Evolutionary conservation across 1,140 invertebrate species (phyloP).

Genomic region (Heterodera schachtii): DNA sequence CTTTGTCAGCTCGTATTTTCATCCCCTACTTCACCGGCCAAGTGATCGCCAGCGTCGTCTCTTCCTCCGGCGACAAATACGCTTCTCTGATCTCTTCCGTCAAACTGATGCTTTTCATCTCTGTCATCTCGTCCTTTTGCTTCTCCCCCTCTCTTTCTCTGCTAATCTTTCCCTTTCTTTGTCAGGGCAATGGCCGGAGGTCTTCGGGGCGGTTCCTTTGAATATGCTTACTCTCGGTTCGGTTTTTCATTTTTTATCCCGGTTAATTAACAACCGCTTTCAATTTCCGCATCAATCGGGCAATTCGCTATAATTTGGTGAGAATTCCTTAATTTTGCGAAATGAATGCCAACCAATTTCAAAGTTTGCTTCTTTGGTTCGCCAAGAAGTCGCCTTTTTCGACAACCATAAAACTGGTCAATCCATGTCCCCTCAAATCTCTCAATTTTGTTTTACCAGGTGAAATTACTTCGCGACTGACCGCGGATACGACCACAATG

Average conservation of each 20-base stretch:
- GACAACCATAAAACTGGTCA: slow-evolving; percentile 46
- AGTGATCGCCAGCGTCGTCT: slow-evolving; percentile 55
- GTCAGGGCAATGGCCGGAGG: slow-evolving; percentile 45
- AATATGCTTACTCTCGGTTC: slow-evolving; percentile 44
- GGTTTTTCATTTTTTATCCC: neutral
- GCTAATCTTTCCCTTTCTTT: neutral
- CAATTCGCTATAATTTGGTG: slow-evolving; percentile 34
- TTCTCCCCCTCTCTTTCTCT: neutral
- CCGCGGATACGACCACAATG: slow-evolving; percentile 43
- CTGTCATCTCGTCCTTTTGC: slow-evolving; percentile 49
- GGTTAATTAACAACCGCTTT: too few relatives aligned
- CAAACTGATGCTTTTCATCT: slow-evolving; percentile 47
- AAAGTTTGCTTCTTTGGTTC: slow-evolving; percentile 32
- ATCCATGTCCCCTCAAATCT: neutral
- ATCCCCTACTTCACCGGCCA: slow-evolving; percentile 58
- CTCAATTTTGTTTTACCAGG: slow-evolving; percentile 23
- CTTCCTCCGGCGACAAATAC: slow-evolving; percentile 43
- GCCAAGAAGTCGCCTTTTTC: slow-evolving; percentile 48
- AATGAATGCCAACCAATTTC: slow-evolving; percentile 4
- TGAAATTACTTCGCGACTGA: slow-evolving; percentile 53
- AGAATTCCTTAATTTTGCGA: neutral
- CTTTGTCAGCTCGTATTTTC: slow-evolving; percentile 47
- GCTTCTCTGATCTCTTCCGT: slow-evolving; percentile 31
- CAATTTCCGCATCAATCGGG: slow-evolving; percentile 37
- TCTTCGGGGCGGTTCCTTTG: slow-evolving; percentile 48